phyloP scores from a whole-genome alignment of 2,888 invertebrate genomes.

The Alcis repandata region DNA sequence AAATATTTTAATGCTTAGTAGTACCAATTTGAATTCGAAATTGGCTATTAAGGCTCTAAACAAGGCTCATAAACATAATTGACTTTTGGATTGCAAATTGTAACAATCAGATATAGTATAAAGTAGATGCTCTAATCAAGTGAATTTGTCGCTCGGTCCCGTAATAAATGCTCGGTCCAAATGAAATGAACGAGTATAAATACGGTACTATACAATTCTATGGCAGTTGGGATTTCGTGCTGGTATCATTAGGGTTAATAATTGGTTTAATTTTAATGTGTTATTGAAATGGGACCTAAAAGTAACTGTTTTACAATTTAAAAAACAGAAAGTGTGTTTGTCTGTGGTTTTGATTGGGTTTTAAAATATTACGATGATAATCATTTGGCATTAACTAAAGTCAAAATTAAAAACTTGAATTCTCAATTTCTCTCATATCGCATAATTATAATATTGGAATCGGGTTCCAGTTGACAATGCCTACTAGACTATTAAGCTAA shows the following conservation, averaged over 20 bases:
- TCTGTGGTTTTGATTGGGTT: neutral
- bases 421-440: no score
- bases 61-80: constrained; percentile 49
- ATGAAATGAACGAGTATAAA: constrained; percentile 27
- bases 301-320: neutral
- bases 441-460: no score
- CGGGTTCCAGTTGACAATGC: no score
- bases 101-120: constrained; percentile 37
- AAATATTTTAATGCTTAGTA: constrained; percentile 45
- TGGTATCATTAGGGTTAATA: constrained; percentile 13
- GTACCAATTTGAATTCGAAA: constrained; percentile 44
- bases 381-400: no score
- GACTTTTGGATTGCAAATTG: constrained; percentile 45
- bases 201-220: constrained; percentile 17
- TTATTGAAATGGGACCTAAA: constrained; percentile 6
- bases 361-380: neutral
- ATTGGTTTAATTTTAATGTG: constrained; percentile 17
- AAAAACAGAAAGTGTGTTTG: neutral
- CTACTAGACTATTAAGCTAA: no score
- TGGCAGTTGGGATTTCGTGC: constrained; percentile 17
- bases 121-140: constrained; percentile 38
- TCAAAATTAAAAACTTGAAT: no score
- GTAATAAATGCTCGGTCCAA: constrained; percentile 37
- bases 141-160: constrained; percentile 34
- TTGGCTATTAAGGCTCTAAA: constrained; percentile 47